These are phyloP conservation scores for Oasisia sp. DNA, from an alignment of 2,888 invertebrate genomes.

Conservation along the genomic window DNA sequence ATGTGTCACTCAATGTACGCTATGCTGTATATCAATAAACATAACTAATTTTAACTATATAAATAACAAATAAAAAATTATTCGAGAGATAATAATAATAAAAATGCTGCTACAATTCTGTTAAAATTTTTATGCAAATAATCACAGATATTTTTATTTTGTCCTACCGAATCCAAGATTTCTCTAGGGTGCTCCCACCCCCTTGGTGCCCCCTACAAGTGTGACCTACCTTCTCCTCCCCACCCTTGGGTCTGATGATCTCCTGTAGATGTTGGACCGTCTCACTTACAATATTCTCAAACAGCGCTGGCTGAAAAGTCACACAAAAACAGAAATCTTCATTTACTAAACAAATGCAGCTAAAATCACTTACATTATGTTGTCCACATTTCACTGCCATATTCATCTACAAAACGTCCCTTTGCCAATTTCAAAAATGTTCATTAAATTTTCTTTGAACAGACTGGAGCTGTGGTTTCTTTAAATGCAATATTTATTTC, in stretches of 20 bases:
- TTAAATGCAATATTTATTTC: neutral
- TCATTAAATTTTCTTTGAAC: neutral
- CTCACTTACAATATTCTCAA: constrained; percentile 80
- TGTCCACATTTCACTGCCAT: neutral
- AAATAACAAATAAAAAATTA: neutral
- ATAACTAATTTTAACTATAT: too few relatives aligned
- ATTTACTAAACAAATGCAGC: neutral
- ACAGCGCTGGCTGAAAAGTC: constrained; percentile 73
- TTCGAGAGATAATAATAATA: neutral
- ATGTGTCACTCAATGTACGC: neutral
- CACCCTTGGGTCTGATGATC: constrained; percentile 73
- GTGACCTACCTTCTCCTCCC: constrained; percentile 70
- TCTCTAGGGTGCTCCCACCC: neutral
- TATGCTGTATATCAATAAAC: neutral
- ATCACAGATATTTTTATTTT: neutral
- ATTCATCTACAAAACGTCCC: neutral
- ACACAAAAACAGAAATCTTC: neutral
- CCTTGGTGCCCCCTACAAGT: too few relatives aligned
- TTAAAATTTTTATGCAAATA: neutral
- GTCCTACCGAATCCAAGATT: neutral
- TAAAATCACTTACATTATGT: neutral
- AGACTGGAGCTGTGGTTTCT: too few relatives aligned
- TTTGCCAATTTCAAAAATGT: neutral
- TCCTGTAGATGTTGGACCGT: constrained; percentile 70
- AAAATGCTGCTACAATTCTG: neutral